Evolutionary conservation across 2,888 invertebrate genomes (phyloP).

Genomic region (Seira sanloemensis): DNA sequence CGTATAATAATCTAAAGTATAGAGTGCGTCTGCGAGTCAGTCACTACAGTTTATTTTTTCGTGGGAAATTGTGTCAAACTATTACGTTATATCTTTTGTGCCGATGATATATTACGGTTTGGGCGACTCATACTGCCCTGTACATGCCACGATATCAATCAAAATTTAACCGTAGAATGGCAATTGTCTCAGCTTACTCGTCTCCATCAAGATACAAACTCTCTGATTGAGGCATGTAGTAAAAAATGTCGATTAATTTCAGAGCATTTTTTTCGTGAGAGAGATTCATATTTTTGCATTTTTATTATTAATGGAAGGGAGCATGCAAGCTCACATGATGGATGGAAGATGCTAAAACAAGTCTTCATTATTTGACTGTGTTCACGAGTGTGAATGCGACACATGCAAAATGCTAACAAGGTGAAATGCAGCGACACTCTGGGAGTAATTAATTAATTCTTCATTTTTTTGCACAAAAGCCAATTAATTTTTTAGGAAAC

Average conservation of each 20-base stretch:
- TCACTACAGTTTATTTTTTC: conserved; percentile 44
- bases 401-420: neutral
- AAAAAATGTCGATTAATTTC: conserved; percentile 52
- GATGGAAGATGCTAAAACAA: no score
- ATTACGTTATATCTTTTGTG: conserved; percentile 59
- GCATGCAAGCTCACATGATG: conserved; percentile 28
- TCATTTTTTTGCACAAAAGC: no score
- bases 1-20: conserved; percentile 50
- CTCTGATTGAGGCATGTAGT: conserved; percentile 29
- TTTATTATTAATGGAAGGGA: conserved; percentile 25
- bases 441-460: no score
- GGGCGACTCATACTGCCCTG: neutral
- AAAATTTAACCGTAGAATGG: neutral
- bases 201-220: neutral
- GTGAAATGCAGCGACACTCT: no score
- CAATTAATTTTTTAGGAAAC: no score
- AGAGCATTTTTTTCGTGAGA: conserved; percentile 40
- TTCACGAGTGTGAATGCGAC: no score
- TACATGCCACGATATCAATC: neutral
- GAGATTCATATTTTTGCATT: no score
- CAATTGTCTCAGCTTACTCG: neutral
- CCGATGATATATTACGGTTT: conserved; percentile 46
- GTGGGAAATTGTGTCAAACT: conserved; percentile 66
- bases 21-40: conserved; percentile 7
- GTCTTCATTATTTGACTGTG: no score